Evolutionary conservation across 2,888 invertebrate genomes (phyloP).

Genomic region (Tetropium fuscum): DNA sequence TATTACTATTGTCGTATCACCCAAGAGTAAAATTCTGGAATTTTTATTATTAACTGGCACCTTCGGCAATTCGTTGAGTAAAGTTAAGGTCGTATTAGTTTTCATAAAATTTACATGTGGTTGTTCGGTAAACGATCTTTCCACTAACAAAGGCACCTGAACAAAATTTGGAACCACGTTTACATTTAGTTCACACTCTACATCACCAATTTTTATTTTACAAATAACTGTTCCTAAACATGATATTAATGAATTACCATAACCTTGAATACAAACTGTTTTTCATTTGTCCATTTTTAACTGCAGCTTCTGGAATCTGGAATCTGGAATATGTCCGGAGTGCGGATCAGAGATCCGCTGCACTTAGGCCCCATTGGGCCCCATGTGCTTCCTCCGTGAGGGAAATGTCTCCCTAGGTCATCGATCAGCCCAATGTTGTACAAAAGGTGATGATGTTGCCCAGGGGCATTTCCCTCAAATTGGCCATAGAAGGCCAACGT

Average conservation of each 20-base stretch:
- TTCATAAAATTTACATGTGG: background rate
- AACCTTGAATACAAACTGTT: conserved; percentile 2
- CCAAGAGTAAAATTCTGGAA: background rate
- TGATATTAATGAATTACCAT: conserved; percentile 2
- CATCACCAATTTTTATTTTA: conserved; percentile 6
- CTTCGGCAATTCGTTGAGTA: background rate
- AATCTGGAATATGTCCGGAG: no score
- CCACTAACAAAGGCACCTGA: background rate
- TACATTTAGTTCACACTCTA: conserved; percentile 1
- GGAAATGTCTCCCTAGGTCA: no score
- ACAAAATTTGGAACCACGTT: background rate
- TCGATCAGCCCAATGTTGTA: no score
- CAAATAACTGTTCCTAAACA: conserved; percentile 1
- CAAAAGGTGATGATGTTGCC: no score
- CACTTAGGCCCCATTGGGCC: no score
- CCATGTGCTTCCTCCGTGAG: no score
- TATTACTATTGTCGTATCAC: conserved; percentile 2
- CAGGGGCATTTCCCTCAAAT: no score
- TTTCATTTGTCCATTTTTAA: conserved; percentile 1
- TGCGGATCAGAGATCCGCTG: no score
- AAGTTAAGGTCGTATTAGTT: background rate
- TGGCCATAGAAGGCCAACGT: no score
- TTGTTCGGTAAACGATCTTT: conserved; percentile 1
- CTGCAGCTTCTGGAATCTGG: no score
- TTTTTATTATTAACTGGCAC: background rate